Base-by-base conservation (phyloP, 53 echinoderm and acorn worm genomes). In the Stichopus horrens region DNA sequence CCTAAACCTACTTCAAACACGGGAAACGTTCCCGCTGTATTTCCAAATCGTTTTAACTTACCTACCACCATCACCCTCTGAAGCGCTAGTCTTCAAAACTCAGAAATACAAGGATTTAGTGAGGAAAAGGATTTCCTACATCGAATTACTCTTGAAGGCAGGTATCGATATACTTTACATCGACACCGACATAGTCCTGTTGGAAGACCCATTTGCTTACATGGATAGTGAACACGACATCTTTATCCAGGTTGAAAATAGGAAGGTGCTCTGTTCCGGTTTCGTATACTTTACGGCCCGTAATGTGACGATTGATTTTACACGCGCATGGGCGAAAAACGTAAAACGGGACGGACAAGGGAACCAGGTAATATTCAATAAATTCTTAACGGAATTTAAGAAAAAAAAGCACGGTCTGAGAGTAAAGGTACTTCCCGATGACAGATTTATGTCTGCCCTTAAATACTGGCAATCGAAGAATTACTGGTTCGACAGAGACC, bases 131-230 rank as follows among this genome's bases (percentile, higher is more conserved):
- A 59, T 85, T 18, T 11, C 52, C 7, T 85, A 85, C 52, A 10
- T 22, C 16, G 16, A 85, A 85, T 10, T 63, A 13, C 51, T 85
- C 18, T 21, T 85, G 21, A 10, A 52, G 23, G 51, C 14, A 7
- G 65, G 65, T 5, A 58, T 85, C 5, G 85, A 85, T 52, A 11
- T 85, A 37, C 65, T 85, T 52, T 85, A 85, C 67, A 85, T 85
- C 18, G 85, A 85, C 52, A 59, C 85, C 7, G 85, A 85, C 23
- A 85, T 85, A 9, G 85, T 85, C 2, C 52, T 85, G 16, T 52
- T 85, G 23, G 63, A 65, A 11, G 65, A 85, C 14, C 85, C 85
- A 7, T 65, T 85, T 52, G 66, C 37, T 4, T 68, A 85, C 52
- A 65, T 85, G 21, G 51, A 59, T 23, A 65, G 85, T 37, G 67